phyloP scores from a whole-genome alignment of 1,140 invertebrate species.

The Drosophila bocki region DNA sequence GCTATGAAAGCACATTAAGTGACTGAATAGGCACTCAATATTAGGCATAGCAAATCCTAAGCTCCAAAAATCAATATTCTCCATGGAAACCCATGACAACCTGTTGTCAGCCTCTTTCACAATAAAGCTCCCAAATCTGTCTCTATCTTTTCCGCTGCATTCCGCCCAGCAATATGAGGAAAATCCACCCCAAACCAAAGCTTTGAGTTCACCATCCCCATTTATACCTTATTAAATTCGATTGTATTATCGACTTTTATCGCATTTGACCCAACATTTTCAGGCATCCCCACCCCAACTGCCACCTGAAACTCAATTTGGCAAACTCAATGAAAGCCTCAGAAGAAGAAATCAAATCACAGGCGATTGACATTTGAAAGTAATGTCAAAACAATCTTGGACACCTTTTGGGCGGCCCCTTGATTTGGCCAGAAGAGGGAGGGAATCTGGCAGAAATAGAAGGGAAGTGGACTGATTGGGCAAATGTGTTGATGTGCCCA shows the following conservation, averaged over 20 bases:
- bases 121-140: constrained; percentile 28
- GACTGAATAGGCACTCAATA: constrained; percentile 9
- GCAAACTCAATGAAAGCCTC: constrained; percentile 51
- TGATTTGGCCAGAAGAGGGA: constrained; percentile 27
- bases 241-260: constrained; percentile 80
- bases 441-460: constrained; percentile 4
- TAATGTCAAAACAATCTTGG: constrained; percentile 80
- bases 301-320: constrained; percentile 69
- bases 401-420: constrained; percentile 60
- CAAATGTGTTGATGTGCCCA: constrained; percentile 75
- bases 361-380: constrained; percentile 78
- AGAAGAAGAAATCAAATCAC: constrained; percentile 65
- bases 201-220: constrained; percentile 29
- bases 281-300: constrained; percentile 10
- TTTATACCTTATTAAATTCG: constrained; percentile 76
- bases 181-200: constrained; percentile 36
- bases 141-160: constrained; percentile 14
- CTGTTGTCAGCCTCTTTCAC: constrained; percentile 71
- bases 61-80: constrained; percentile 56
- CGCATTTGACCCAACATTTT: constrained; percentile 68
- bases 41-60: constrained; percentile 11
- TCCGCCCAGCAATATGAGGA: constrained; percentile 2
- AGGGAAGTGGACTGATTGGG: constrained; percentile 53
- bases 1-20: no score
- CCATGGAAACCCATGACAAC: constrained; percentile 74